Evolutionary conservation across 23 tunicate genomes (phyloP), one percentile per base, ranked within the genome.

Genomic region (Ascidia mentula): DNA sequence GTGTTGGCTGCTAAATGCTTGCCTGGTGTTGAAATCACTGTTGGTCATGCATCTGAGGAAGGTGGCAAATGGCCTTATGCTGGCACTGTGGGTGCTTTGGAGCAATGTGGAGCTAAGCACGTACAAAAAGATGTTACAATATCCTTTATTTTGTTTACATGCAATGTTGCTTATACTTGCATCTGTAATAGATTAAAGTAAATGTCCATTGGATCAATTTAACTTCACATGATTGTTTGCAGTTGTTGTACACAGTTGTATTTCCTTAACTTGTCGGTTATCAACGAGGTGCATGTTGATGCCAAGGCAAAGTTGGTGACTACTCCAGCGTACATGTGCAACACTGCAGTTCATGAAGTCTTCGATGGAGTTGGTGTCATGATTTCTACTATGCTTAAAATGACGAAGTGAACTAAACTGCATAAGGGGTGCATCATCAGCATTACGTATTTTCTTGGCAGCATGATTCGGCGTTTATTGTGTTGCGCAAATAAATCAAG

Each of bases 1-100:
- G 94, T 84, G 38, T 37, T 94, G 75, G 98, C 94, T 26, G 98
- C 94, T 0, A 94, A 88, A 40, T 85, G 90, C 38, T 60, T 89
- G 4, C 85, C 98, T 77, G 94, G 94, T 36, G 94, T 88, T 17
- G 84, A 85, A 36, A 40, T 88, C 0, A 94, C 98, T 69, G 90
- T 94, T 36, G 98, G 98, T 24, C 73, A 84, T 12, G 35, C 89
- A 0, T 59, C 38, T 32, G 85, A 79, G 18, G 86, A 92, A 60
- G 80, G 79, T 5, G 97, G 91, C 18, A 82, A 91, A 69, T 92
- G 98, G 98, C 98, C 98, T 31, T 88, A 94, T 71, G 94, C 89
- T 69, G 98, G 87, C 5, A 88, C 94, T 36, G 90, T 87, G 17
- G 90, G 40, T 6, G 98, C 82, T 4, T 53, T 94, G 12, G 90